Evolutionary conservation across 2,888 invertebrate genomes (phyloP).

Genomic region (Arctia plantaginis): DNA sequence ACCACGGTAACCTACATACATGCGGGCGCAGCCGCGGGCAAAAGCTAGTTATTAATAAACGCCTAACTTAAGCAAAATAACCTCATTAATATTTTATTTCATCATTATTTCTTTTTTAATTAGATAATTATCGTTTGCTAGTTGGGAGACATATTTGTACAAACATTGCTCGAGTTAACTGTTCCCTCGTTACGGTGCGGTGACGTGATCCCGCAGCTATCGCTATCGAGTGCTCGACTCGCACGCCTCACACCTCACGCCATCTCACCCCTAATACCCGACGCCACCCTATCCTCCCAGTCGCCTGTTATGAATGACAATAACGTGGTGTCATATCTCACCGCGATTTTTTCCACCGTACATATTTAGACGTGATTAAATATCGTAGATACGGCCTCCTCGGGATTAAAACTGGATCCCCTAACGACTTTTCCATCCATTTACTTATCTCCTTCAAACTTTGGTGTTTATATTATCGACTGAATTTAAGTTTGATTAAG

Average conservation of each 20-base stretch:
- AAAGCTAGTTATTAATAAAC: too few relatives aligned
- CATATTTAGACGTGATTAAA: slow-evolving; percentile 85
- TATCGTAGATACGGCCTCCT: slow-evolving; percentile 70
- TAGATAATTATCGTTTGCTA: slow-evolving; percentile 42
- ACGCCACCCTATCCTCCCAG: slow-evolving; percentile 49
- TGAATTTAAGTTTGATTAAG: slow-evolving; percentile 81
- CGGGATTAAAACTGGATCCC: slow-evolving; percentile 77
- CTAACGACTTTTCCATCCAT: slow-evolving; percentile 76
- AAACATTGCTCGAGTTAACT: slow-evolving; percentile 63
- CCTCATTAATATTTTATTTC: background rate
- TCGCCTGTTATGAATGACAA: slow-evolving; percentile 83
- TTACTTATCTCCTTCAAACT: slow-evolving; percentile 78
- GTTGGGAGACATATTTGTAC: slow-evolving; percentile 50
- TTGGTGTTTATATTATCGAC: slow-evolving; percentile 79
- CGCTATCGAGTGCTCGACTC: slow-evolving; percentile 69
- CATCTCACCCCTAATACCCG: slow-evolving; percentile 45
- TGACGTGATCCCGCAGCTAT: slow-evolving; percentile 73
- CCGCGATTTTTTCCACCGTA: slow-evolving; percentile 78
- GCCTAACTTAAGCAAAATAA: background rate
- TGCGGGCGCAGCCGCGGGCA: too few relatives aligned
- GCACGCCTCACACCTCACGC: slow-evolving; percentile 46
- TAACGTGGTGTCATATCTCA: slow-evolving; percentile 79
- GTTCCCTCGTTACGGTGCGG: slow-evolving; percentile 67
- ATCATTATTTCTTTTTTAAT: slow-evolving; percentile 30
- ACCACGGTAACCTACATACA: too few relatives aligned